Base-by-base conservation (phyloP, 2,888 invertebrate genomes). In the Microctonus hyperodae region DNA sequence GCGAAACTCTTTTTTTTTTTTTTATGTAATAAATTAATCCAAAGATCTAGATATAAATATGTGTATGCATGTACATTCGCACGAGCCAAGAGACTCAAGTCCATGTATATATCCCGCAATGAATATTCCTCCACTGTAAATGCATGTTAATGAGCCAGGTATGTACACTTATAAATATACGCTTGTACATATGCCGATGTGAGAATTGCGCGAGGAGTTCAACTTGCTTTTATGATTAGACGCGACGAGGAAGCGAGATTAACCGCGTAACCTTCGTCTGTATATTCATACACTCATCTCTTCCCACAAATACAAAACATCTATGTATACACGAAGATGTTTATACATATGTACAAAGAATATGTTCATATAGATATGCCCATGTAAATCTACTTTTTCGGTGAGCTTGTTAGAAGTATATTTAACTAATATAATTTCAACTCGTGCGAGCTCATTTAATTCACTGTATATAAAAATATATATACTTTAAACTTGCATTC, bases 71-170 rank as follows among this genome's bases (percentile, higher is more conserved):
- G 60, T 33, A 60, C 50, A 60, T 60, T 48, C 60, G 60, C 50
- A 60, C 60, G 60, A 50, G 60, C 60, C 60, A 60, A 50, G 48
- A 60, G 60, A 28, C 50, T 50, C 35, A 6, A 23, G 28, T 23
- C 22, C 57, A 10, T 25, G 37, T 28, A 28, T 64, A 28, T 28
- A 64, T 65, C 65, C 20, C 28, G 31, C 75, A 76, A 81, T 81
- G 80, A 80, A 79, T 80, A 80, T 80, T 79, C 73, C 78, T 6
- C 16, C 44, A 72, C 75, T 76, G 81, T 80, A 81, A 81, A 80
- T 81, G 80, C 81, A 79, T 79, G 79, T 81, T 81, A 81, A 81
- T 81, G 80, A 81, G 78, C 78, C 70, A 70, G 70, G 65, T 72
- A 44, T 44, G 6, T 44, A 44, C n/a, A n/a, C n/a, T n/a, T n/a